Base-by-base conservation (phyloP, 2,113 vertebrate species). In the Pandion haliaetus region DNA sequence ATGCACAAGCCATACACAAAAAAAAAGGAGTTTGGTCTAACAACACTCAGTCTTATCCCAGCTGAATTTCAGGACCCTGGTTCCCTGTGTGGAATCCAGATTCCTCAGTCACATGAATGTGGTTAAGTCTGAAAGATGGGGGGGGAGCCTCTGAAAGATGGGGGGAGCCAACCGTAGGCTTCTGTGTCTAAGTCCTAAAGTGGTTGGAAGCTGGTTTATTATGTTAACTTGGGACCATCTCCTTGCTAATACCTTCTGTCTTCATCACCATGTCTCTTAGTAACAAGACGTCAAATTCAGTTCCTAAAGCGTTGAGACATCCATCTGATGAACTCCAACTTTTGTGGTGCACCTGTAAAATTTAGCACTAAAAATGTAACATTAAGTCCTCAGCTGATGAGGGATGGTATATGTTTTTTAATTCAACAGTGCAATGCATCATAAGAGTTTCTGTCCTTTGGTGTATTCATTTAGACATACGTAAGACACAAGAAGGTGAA, bases 151-250 rank as follows among this genome's bases (percentile, higher is more conserved):
- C n/a, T n/a, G n/a, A n/a, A n/a, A n/a, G n/a, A n/a, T n/a, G 13
- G 8, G 6, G 11, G 16, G 4, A 83, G 10, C 2, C 29, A 74
- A 20, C 3, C 0, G 1, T 57, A n/a, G 6, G 5, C 10, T 66
- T 79, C 12, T 78, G 36, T 49, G 19, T 76, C n/a, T 8, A 55
- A 32, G 14, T 31, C 24, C 34, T 82, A 24, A 74, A 14, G 14
- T 40, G 44, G 3, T 3, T 50, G n/a, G n/a, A 83, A 84, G 8
- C 6, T 59, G 32, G 4, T 49, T 73, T 55, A 18, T 54, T 24
- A 34, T 42, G 40, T 61, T 61, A 57, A 61, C 29, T 44, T 36
- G 26, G 2, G 40, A 49, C 8, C 17, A 26, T 34, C 36, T 71
- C 10, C 77, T 93, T 67, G 31, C 19, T 71, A 71, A 76, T 71